Percentiles rank a stretch among this genome's conserved stretches.
phyloP scores from a whole-genome alignment of 1,140 invertebrate genomes.

The Prorops nasuta region DNA sequence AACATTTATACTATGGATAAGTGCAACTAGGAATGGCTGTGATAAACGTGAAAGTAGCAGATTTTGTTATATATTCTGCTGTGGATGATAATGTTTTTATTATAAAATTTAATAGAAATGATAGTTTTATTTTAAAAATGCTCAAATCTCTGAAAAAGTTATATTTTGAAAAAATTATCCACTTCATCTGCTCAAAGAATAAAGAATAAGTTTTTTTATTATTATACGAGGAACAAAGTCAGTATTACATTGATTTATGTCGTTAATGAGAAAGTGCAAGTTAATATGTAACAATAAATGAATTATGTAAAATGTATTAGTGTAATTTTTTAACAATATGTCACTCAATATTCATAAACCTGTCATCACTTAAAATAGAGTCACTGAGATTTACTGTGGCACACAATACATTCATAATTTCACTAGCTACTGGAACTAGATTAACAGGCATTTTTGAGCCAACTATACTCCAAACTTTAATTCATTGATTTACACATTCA shows the following conservation, averaged over 20 bases:
- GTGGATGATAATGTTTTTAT: constrained; percentile 4
- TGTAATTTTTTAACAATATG: no score
- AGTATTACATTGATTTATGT: no score
- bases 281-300: no score
- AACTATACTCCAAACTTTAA: constrained; percentile 13
- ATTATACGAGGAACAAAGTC: no score
- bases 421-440: constrained; percentile 11
- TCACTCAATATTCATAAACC: no score
- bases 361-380: constrained; percentile 19
- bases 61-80: not conserved
- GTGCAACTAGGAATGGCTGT: not conserved
- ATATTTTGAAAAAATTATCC: constrained; percentile 11
- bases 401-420: constrained; percentile 20
- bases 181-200: no score
- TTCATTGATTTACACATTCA: constrained; percentile 16
- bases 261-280: no score
- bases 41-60: not conserved
- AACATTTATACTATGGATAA: not conserved
- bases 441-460: constrained; percentile 10
- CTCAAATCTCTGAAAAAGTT: constrained; percentile 9
- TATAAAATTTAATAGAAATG: constrained; percentile 8
- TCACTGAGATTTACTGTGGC: constrained; percentile 16
- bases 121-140: constrained; percentile 1
- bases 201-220: no score
- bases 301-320: no score